Conservation (phyloP, 1,140 invertebrate genomes). For the Bombus cullumanus region DNA sequence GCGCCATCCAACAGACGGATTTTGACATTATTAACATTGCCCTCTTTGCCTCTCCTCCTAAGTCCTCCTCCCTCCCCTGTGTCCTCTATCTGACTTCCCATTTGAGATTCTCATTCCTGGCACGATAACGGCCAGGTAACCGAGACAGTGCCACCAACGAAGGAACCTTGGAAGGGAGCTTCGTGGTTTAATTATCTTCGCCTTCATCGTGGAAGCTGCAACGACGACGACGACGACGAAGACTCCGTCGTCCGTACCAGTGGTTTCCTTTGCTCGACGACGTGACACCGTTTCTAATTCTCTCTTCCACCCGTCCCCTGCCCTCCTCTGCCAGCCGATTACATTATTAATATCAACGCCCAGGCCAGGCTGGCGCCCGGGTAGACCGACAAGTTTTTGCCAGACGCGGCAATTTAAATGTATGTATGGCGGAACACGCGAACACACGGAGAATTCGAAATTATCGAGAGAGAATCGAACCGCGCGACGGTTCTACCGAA, state of each 20-base stretch:
- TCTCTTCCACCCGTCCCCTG: not conserved
- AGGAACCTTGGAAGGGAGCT: conserved; percentile 44
- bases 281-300: conserved; percentile 72
- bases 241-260: conserved; percentile 2
- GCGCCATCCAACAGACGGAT: conserved; percentile 7
- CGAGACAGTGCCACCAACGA: conserved; percentile 53
- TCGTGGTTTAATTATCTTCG: conserved; percentile 72
- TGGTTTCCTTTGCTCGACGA: conserved; percentile 54
- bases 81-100: conserved; percentile 15
- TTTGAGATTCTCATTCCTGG: conserved; percentile 65
- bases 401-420: conserved; percentile 30
- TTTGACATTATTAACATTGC: conserved; percentile 59
- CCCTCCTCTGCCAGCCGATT: conserved; percentile 46
- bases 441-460: conserved; percentile 42
- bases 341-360: conserved; percentile 72
- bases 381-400: conserved; percentile 51
- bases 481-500: no score
- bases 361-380: conserved; percentile 10
- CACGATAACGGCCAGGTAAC: conserved; percentile 70
- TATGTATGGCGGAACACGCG: conserved; percentile 22
- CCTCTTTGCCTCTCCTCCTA: not conserved
- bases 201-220: conserved; percentile 46
- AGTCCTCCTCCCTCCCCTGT: not conserved
- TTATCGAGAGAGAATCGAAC: conserved; percentile 24
- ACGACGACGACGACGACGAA: conserved; percentile 38